Evolutionary conservation across 1,140 invertebrate species (phyloP), one percentile per base, ranked within the genome.

Genomic region (Lepidurus couesii): DNA sequence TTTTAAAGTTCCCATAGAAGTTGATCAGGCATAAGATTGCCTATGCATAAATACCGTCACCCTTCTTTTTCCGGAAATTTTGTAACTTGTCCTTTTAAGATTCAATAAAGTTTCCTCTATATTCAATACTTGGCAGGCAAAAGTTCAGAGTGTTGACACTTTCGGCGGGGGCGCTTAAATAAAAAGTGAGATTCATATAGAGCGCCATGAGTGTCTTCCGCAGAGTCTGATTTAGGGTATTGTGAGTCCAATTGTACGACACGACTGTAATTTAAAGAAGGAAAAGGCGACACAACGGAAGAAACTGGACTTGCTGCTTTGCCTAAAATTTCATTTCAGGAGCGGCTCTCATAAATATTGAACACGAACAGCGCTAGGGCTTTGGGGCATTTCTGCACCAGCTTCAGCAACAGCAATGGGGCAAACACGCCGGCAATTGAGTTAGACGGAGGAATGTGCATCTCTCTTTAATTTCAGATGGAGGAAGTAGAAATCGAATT

Each of bases 11-110:
- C 3, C 13, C 21, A 13, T 21, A 65, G 16, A 65, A 65, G 53
- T 65, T 65, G n/a, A 65, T 65, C 53, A 65, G 21, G 53, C 53
- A 65, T 13, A 65, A 65, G 53, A 65, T 65, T 65, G 53, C 53
- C 53, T 65, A 65, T 65, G 13, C 53, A 65, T 65, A 65, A 65
- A n/a, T n/a, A 13, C 53, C 53, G 3, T 16, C 53, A 13, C 53
- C 7, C 9, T 65, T 65, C 53, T 16, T 65, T 11, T 21, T 65
- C 1, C 13, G 16, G 16, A n/a, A 7, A 13, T 1, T 65, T 65
- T 65, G 8, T 65, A 13, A 16, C 45, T 65, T 65, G 16, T 65
- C 21, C 53, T n/a, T 65, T 65, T 21, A 65, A 16, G 21, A 7
- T 13, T 65, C 13, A 65, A 65, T 65, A 65, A 65, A 65, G 53